phyloP scores from a whole-genome alignment of 2,888 invertebrate genomes.

The Stegophylla sp. region DNA sequence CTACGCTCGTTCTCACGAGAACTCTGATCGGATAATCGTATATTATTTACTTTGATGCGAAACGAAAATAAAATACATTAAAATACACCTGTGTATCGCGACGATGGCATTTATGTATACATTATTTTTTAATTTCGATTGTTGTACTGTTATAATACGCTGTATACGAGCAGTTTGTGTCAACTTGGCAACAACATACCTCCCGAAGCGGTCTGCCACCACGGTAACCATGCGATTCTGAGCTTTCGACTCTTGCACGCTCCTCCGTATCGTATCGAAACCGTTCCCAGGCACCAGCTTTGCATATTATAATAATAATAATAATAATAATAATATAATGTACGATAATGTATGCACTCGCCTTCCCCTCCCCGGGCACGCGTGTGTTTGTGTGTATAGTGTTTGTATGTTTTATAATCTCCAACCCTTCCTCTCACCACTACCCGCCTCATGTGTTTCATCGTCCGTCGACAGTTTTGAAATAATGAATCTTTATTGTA shows the following conservation, averaged over 20 bases:
- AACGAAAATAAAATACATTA: too few species aligned
- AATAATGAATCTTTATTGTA: constrained; percentile 58
- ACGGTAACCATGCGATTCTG: constrained; percentile 23
- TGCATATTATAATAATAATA: not conserved
- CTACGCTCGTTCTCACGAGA: too few species aligned
- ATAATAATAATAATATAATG: constrained; percentile 2
- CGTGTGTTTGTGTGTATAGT: not conserved
- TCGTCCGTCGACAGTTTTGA: not conserved
- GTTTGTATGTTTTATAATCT: not conserved
- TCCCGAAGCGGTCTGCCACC: not conserved
- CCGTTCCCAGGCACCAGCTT: constrained; percentile 34
- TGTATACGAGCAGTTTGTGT: too few species aligned
- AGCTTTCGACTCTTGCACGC: constrained; percentile 2
- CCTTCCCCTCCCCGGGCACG: too few species aligned
- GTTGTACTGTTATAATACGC: too few species aligned
- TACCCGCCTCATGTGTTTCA: not conserved
- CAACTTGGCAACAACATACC: too few species aligned
- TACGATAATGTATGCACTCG: not conserved
- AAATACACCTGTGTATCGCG: too few species aligned
- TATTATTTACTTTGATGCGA: too few species aligned
- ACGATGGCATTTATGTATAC: too few species aligned
- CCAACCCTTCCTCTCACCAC: not conserved
- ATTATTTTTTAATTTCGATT: too few species aligned
- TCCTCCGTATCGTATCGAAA: not conserved
- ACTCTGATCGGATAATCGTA: too few species aligned